These are phyloP conservation scores for Oryzias woworae DNA, from an alignment of 2,113 vertebrate genomes.

Conservation along the genomic window DNA sequence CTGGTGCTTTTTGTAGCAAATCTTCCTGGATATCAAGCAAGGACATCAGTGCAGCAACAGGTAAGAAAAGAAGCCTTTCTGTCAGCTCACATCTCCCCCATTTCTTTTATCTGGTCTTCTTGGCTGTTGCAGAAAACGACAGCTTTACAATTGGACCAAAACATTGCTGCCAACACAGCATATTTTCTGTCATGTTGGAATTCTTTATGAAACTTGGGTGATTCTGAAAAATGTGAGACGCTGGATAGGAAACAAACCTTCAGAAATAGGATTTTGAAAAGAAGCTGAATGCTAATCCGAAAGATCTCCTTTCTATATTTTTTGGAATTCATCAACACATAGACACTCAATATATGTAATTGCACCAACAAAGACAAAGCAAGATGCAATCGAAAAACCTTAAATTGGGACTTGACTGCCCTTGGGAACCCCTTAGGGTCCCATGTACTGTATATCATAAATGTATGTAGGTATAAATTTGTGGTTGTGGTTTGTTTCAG, in stretches of 20 bases:
- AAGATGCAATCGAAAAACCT: not conserved
- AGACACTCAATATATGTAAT: not conserved
- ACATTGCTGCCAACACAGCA: constrained; percentile 11
- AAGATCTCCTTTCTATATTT: no score
- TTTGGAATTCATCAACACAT: not conserved
- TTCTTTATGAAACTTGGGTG: constrained; percentile 9
- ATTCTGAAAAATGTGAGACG: not conserved
- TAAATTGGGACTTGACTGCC: not conserved
- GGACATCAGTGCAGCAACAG: constrained; percentile 11
- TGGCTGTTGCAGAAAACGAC: constrained; percentile 25
- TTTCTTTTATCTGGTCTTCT: constrained; percentile 7
- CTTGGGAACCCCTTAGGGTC: not conserved
- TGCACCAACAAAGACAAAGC: not conserved
- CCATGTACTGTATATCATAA: not conserved
- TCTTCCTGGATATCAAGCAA: not conserved
- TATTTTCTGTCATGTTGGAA: constrained; percentile 18
- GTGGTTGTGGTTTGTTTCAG: not conserved
- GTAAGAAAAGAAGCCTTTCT: constrained; percentile 31
- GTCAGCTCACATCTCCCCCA: constrained; percentile 5
- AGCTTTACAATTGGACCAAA: constrained; percentile 28
- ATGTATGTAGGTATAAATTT: no score
- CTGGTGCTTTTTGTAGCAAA: not conserved
- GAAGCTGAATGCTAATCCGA: not conserved
- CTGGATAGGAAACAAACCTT: not conserved
- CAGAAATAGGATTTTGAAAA: not conserved